phyloP scores from a whole-genome alignment of 2,113 vertebrate genomes.

The Cebidichthys violaceus region DNA sequence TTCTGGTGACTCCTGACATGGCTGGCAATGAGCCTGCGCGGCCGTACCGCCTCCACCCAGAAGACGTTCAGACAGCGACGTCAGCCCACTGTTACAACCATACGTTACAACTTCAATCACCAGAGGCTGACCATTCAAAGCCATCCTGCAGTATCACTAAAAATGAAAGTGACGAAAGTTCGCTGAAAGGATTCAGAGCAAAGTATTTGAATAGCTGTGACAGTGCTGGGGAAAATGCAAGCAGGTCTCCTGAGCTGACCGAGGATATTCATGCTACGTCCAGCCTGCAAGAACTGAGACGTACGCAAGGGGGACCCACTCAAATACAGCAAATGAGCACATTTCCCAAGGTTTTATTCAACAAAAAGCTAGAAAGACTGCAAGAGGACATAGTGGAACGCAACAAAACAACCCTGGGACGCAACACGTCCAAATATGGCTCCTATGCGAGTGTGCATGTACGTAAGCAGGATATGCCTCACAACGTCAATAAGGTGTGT shows the following conservation, averaged over 20 bases:
- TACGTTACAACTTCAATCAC: background rate
- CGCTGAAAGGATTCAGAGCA: background rate
- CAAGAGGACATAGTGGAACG: constrained; percentile 85
- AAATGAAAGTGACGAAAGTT: background rate
- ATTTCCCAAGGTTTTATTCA: background rate
- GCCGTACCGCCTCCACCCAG: constrained; percentile 62
- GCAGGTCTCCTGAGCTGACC: constrained; percentile 8
- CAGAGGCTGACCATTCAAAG: background rate
- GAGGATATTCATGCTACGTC: background rate
- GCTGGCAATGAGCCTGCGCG: constrained; percentile 1
- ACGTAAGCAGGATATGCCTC: constrained; percentile 72
- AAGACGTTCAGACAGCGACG: constrained; percentile 10
- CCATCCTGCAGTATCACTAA: background rate
- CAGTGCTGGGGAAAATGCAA: background rate
- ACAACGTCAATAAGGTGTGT: constrained; percentile 80
- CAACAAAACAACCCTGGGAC: constrained; percentile 90
- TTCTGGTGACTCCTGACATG: constrained; percentile 14
- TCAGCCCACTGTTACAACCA: background rate
- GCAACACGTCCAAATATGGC: constrained; percentile 66
- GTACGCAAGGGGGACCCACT: background rate
- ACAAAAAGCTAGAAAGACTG: constrained; percentile 50
- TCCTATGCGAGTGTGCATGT: constrained; percentile 86
- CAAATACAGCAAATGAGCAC: constrained; percentile 6
- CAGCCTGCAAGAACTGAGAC: background rate
- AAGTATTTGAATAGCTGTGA: background rate